These are phyloP conservation scores for Mergus octosetaceus DNA, from an alignment of 2,797 vertebrate species.

Conservation along the genomic window DNA sequence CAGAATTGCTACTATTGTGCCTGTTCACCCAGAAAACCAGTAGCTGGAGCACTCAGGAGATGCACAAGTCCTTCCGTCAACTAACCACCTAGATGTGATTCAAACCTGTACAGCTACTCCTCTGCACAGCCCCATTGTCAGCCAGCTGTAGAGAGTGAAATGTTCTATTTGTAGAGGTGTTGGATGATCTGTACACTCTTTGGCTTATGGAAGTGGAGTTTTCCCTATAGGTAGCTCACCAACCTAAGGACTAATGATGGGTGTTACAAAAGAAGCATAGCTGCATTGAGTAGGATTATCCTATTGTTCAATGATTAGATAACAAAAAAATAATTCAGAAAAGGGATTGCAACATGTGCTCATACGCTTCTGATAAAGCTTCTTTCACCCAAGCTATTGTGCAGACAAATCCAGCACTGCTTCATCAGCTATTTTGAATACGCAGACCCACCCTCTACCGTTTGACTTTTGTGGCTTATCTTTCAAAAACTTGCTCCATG, in stretches of 20 bases:
- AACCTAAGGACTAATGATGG: background rate
- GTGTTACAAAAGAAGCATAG: background rate
- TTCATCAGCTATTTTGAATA: background rate
- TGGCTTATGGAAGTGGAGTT: background rate
- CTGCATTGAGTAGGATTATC: background rate
- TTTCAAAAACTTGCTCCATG: background rate
- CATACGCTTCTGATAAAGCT: background rate
- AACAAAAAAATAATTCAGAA: background rate
- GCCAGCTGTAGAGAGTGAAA: background rate
- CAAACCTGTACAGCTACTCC: background rate
- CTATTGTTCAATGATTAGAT: background rate
- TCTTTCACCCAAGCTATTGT: background rate
- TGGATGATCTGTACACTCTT: background rate
- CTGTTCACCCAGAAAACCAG: background rate
- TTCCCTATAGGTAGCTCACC: background rate
- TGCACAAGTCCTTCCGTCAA: background rate
- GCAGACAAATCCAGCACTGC: background rate
- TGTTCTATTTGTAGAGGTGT: background rate
- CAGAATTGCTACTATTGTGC: background rate
- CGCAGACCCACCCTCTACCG: background rate
- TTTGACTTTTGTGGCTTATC: conserved; percentile 17
- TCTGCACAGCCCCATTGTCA: background rate
- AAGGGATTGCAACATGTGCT: background rate
- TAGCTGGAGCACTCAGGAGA: background rate
- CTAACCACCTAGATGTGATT: background rate